These are phyloP conservation scores for Corvus moneduloides DNA, from an alignment of 2,113 vertebrate species.

Conservation along the genomic window DNA sequence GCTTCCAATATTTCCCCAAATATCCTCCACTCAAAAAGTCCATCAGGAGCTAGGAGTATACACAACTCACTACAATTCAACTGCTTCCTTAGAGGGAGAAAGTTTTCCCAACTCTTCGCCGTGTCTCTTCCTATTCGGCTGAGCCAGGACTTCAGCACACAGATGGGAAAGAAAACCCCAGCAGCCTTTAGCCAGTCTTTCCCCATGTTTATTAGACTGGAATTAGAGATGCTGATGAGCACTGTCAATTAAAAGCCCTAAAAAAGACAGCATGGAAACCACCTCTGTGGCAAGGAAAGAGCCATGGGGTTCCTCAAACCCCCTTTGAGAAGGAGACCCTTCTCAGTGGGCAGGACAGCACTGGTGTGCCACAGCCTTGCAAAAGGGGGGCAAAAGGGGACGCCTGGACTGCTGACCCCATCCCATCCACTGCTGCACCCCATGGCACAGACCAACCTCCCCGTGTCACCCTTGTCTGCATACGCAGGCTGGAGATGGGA, in stretches of 20 bases:
- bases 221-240: neutral
- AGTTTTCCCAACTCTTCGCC: neutral
- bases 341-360: fast-evolving
- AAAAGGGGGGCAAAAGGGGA: neutral
- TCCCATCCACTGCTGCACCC: neutral
- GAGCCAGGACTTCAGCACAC: neutral
- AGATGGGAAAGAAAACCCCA: neutral
- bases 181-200: neutral
- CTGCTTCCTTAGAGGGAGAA: neutral
- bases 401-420: neutral
- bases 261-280: neutral
- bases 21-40: neutral
- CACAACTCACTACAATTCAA: neutral
- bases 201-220: neutral
- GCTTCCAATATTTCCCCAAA: neutral
- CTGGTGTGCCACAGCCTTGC: neutral
- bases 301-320: neutral
- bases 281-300: neutral
- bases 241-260: neutral
- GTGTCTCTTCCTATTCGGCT: neutral
- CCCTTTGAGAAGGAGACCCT: neutral
- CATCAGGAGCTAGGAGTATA: neutral
- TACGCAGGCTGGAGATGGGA: neutral
- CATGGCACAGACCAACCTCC: neutral
- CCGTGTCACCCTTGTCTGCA: neutral